phyloP scores from a whole-genome alignment of 2,888 invertebrate genomes.

The Drosophila borborema region DNA sequence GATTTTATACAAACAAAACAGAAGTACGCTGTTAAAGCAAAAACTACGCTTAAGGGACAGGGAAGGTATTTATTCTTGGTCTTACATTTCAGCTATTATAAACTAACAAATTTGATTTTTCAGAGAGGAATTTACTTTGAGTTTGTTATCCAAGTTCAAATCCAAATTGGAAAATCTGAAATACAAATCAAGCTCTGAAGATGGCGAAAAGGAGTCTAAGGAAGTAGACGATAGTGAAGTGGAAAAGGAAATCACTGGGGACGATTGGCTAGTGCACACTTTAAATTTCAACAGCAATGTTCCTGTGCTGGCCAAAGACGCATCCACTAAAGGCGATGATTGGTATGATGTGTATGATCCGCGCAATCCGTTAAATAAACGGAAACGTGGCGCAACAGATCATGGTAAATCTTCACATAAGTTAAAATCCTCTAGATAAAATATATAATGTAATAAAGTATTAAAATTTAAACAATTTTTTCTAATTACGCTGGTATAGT shows the following conservation, averaged over 20 bases:
- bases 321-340: constrained; percentile 95
- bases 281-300: constrained; percentile 87
- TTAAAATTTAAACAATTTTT: not conserved
- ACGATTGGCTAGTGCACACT: constrained; percentile 84
- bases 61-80: constrained; percentile 70
- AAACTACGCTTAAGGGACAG: constrained; percentile 88
- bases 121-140: constrained; percentile 91
- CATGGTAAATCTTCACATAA: constrained; percentile 28
- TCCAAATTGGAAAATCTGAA: constrained; percentile 90
- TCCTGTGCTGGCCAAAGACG: constrained; percentile 93
- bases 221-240: constrained; percentile 59
- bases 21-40: constrained; percentile 88
- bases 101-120: not conserved
- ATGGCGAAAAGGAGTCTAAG: constrained; percentile 62
- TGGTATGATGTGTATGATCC: constrained; percentile 99
- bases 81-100: not conserved
- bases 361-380: constrained; percentile 95
- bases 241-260: constrained; percentile 82
- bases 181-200: constrained; percentile 85
- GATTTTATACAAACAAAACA: constrained; percentile 88
- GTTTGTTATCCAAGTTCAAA: constrained; percentile 93
- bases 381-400: constrained; percentile 89
- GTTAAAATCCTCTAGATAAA: constrained; percentile 24
- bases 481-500: not conserved
- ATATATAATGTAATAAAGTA: constrained; percentile 18